Conservation (phyloP, 2,113 vertebrate species). For the Ariopsis seemanni region DNA sequence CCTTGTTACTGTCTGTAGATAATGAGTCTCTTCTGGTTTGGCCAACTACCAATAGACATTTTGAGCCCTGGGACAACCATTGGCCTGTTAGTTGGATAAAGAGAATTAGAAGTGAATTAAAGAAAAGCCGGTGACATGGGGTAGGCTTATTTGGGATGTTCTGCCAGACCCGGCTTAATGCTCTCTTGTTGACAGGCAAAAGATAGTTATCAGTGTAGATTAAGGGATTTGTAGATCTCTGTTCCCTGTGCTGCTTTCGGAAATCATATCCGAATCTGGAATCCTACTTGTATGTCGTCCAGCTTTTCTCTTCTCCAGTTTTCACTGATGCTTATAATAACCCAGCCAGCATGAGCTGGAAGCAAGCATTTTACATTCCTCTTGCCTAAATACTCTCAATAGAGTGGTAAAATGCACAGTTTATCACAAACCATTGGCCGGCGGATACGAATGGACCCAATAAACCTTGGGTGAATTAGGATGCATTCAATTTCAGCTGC, state of each 20-base stretch:
- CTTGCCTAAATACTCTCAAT: slow-evolving; percentile 16
- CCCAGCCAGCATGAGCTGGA: neutral
- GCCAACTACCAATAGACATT: neutral
- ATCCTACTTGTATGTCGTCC: slow-evolving; percentile 13
- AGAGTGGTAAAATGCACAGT: slow-evolving; percentile 25
- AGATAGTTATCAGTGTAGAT: slow-evolving; percentile 43
- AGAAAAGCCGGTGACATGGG: slow-evolving; percentile 43
- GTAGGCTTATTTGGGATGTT: slow-evolving; percentile 40
- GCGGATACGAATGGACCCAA: slow-evolving; percentile 35
- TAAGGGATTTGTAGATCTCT: slow-evolving; percentile 41
- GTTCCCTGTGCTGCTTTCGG: slow-evolving; percentile 36
- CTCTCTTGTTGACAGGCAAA: slow-evolving; percentile 37
- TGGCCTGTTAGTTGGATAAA: neutral
- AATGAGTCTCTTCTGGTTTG: neutral
- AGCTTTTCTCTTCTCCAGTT: neutral
- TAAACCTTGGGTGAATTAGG: slow-evolving; percentile 46
- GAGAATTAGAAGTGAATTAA: slow-evolving; percentile 25
- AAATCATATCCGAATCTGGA: slow-evolving; percentile 26
- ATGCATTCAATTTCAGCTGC: neutral
- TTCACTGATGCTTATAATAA: neutral
- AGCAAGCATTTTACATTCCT: slow-evolving; percentile 5
- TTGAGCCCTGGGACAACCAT: neutral
- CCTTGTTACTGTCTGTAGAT: neutral
- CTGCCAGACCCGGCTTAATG: slow-evolving; percentile 45
- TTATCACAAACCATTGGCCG: slow-evolving; percentile 44